Evolutionary conservation across 2,797 vertebrate species (phyloP).

Genomic region (Petrocephalus schoutedeni): DNA sequence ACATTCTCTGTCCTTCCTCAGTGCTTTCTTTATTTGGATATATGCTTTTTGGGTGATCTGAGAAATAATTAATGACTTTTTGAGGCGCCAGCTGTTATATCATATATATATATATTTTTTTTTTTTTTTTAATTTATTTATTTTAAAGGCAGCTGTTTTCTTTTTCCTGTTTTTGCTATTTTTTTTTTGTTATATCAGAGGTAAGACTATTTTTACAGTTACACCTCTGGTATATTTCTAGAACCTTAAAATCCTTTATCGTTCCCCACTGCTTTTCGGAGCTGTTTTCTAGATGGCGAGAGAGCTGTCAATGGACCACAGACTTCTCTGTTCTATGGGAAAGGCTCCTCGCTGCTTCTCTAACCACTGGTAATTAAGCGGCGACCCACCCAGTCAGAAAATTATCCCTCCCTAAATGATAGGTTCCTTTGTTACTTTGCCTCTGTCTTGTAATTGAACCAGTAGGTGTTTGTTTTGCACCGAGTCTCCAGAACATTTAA

Average conservation of each 20-base stretch:
- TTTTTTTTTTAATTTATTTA: not conserved
- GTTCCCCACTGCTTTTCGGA: not conserved
- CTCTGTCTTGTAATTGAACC: not conserved
- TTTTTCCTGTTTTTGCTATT: not conserved
- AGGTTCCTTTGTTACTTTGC: conserved; percentile 7
- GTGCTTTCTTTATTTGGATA: not conserved
- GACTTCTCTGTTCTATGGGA: not conserved
- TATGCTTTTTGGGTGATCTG: not conserved
- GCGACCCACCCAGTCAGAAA: conserved; percentile 9
- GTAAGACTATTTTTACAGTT: not conserved
- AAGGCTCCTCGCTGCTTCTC: not conserved
- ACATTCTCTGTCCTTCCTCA: not conserved
- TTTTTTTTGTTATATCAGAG: not conserved
- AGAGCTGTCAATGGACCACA: not conserved
- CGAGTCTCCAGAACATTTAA: not conserved
- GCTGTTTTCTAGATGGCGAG: not conserved
- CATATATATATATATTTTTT: not conserved
- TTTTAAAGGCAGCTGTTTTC: not conserved
- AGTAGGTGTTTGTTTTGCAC: not conserved
- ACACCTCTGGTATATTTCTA: not conserved
- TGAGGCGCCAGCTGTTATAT: not conserved
- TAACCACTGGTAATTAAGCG: not conserved
- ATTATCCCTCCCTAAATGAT: not conserved
- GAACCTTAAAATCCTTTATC: not conserved
- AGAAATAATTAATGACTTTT: not conserved